A percentile compares a stretch with the other conserved stretches of the same genome.
phyloP scores from a whole-genome alignment of 1,140 invertebrate species.

The Cotesia typhae region DNA sequence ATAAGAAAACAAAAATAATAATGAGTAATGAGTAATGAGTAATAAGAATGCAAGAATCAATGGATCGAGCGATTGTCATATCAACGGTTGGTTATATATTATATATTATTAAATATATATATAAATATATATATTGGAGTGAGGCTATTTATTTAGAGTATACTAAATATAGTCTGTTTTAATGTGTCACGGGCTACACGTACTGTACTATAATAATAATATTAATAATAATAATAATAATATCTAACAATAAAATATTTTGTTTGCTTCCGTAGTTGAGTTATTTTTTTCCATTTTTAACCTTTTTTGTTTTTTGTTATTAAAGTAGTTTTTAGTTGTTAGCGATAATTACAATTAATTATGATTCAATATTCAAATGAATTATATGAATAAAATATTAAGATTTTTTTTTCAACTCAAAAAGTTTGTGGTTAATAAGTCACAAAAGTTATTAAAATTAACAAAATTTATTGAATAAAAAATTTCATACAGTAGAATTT shows the following conservation, averaged over 20 bases:
- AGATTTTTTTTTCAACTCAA: no score
- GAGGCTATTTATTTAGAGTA: conserved; percentile 66
- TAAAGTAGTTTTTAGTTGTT: no score
- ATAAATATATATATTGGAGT: conserved; percentile 39
- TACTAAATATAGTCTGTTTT: conserved; percentile 65
- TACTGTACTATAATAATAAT: conserved; percentile 61
- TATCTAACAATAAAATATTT: conserved; percentile 68
- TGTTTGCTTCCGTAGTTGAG: conserved; percentile 61
- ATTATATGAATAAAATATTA: no score
- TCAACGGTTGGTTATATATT: conserved; percentile 61
- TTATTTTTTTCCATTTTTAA: conserved; percentile 30
- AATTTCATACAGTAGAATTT: no score
- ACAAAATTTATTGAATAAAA: no score
- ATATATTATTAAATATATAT: no score
- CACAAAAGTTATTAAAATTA: no score
- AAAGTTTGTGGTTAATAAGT: no score
- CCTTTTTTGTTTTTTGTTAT: not conserved
- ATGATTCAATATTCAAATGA: no score
- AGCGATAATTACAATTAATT: no score
- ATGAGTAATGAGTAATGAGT: conserved; percentile 39
- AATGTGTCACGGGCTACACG: conserved; percentile 67
- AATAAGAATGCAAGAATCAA: conserved; percentile 41
- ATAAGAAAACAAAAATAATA: conserved; percentile 32
- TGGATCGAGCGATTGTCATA: conserved; percentile 61
- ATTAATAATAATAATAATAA: conserved; percentile 41